Base-by-base conservation (phyloP, 2,888 invertebrate genomes). In the Acleris literana region DNA sequence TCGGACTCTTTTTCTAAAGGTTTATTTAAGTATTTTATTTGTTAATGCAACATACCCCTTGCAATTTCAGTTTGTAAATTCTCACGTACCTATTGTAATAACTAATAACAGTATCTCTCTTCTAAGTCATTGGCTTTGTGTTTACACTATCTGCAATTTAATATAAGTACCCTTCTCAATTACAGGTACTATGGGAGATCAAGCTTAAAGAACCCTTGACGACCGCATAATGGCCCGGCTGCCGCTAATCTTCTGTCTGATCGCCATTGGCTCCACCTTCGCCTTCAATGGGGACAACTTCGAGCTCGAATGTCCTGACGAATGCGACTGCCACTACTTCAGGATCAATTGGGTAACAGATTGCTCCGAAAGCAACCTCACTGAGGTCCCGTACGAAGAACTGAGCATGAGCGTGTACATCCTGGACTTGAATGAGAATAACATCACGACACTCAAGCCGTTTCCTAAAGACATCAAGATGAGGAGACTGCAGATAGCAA, bases 311-410 rank as follows among this genome's bases (percentile, higher is more conserved):
- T 96, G 96, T 74, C 96, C 96, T 0, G 95, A 94, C 71, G 95
- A 95, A 74, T 96, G 96, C 79, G 95, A 95, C 78, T 96, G 96
- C 77, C 95, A 96, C 88, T 96, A 95, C 85, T 95, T 95, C 85
- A 93, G 95, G 69, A 94, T 95, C 76, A 95, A 96, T 87, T 96
- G 95, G 95, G 95, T 96, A 75, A 95, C 95, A 2, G 96, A 96
- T 78, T 96, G 96, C 76, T 96, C 96, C 0, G 95, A 95, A 76
- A 95, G 95, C 85, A 95, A 95, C 84, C 92, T 96, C 64, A 95
- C 95, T 0, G 93, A 93, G 68, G 94, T 96, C 33, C 95, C 95
- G 0, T 94, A 94, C 77, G 94, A 94, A 62, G 95, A 95, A 75
- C 93, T 96, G 65, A 95, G 95, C 76, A 90, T 92, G 48, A 95